Evolutionary conservation across 2,888 invertebrate species (phyloP), one percentile per base, ranked within the genome.

Genomic region (Ametastegia equiseti): DNA sequence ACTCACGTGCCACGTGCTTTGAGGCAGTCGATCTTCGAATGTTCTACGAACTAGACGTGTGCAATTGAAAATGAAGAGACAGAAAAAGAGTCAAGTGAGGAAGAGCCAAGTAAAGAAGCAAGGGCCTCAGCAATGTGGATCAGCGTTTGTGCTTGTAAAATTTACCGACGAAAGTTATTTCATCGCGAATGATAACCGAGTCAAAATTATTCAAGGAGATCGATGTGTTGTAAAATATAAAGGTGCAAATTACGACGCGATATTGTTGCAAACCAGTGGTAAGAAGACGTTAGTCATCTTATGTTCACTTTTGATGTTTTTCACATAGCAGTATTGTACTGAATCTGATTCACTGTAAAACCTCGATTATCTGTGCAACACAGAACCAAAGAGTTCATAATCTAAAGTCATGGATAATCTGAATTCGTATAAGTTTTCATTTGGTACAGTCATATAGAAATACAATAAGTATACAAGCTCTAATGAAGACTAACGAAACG

Each of bases 161-260:
- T 54, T 54, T 54, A 54, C 19, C 7, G 54, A 54, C 54, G 54
- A 54, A 54, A 54, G 54, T 54, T 54, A 54, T 54, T 54, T 54
- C 19, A 54, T 54, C 7, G 54, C 54, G 23, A 54, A 54, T 54
- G 23, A 19, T 19, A 54, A 54, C 54, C 23, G 7, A 54, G 54
- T 54, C 6, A 54, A 54, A 54, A 54, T 54, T 19, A 54, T 54
- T 19, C 23, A 19, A 54, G 54, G 54, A 54, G 54, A 54, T 54
- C 54, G 7, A 7, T 54, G 54, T 23, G 7, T 7, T 7, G 54
- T 54, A 9, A 54, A 54, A 54, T 54, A 54, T 54, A 23, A 23
- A 54, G 54, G 54, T 54, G 54, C 54, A 54, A 0, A 54, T 54
- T 54, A 54, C 23, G 54, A 23, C 54, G 54, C 54, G 9, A 54